Base-by-base conservation (phyloP, 1,140 invertebrate genomes). In the Sinonovacula constricta region DNA sequence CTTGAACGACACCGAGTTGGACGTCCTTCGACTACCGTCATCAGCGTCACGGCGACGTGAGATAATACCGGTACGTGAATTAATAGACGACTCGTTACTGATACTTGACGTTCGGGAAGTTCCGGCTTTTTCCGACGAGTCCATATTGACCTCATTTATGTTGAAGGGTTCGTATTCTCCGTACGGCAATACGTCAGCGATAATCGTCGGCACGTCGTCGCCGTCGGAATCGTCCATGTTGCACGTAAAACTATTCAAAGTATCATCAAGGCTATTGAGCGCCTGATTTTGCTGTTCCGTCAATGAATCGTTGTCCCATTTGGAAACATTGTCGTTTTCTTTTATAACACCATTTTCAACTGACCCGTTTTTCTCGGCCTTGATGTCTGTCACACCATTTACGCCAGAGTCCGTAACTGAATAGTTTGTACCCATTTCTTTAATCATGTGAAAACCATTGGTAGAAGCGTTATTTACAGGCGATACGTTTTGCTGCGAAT, bases 51-150 rank as follows among this genome's bases (percentile, higher is more conserved):
- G 57, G 2, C 33, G 39, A 14, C 59, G 2, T 18, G 72, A 59
- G 59, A 76, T 76, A 22, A 76, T 76, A 34, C 72, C 72, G n/a
- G 62, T 66, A 3, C 62, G 31, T 45, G 72, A 76, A 31, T 45
- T 76, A 26, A 33, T 28, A 18, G 72, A 76, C 22, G 65, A 54
- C 26, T 60, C 56, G n/a, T n/a, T n/a, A n/a, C 71, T 75, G 2
- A 76, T 18, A 28, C 33, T 66, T 1, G 63, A 67, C 1, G 51
- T 28, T 7, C 63, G 31, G 2, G 72, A 76, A 2, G 49, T 51
- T 3, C 59, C 39, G 34, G 63, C 57, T 26, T 74, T 49, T 30
- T 63, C 57, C 1, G 66, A 68, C 0, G 66, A 68, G n/a, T 53
- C 51, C 15, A 33, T 22, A 12, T 18, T 30, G 24, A 7, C 15